Percentiles rank a stretch among this genome's conserved stretches.
Evolutionary conservation across 2,113 vertebrate species (phyloP).

Genomic region (Cebidichthys violaceus): DNA sequence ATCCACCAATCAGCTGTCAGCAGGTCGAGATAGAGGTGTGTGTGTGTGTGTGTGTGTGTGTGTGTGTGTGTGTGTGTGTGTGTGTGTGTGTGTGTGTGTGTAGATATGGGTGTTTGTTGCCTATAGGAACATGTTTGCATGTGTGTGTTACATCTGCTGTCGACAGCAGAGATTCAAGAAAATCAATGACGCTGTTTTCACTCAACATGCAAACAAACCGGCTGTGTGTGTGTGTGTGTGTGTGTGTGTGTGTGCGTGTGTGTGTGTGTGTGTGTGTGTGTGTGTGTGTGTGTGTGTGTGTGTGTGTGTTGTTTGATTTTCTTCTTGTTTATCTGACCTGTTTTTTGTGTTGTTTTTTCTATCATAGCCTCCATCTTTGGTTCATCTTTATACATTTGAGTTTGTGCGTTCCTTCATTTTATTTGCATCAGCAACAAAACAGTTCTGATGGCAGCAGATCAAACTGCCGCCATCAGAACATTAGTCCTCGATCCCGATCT

Average conservation of each 20-base stretch:
- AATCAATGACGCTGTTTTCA: slow-evolving; percentile 64
- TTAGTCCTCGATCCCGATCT: too few species aligned
- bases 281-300: slow-evolving; percentile 20
- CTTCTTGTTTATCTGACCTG: slow-evolving; percentile 5
- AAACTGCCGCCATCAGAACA: too few species aligned
- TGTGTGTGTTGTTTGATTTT: slow-evolving; percentile 6
- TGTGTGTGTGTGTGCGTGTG: slow-evolving; percentile 17
- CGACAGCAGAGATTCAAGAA: slow-evolving; percentile 41
- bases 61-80: slow-evolving; percentile 45
- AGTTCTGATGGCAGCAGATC: too few species aligned
- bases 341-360: neutral
- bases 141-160: slow-evolving; percentile 58
- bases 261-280: slow-evolving; percentile 11
- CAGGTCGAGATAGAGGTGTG: slow-evolving; percentile 75
- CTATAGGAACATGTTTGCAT: slow-evolving; percentile 54
- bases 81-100: slow-evolving; percentile 48
- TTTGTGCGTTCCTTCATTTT: too few species aligned
- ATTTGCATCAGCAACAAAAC: too few species aligned
- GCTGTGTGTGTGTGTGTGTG: slow-evolving; percentile 1
- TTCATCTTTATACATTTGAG: neutral
- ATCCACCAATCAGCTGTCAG: slow-evolving; percentile 99
- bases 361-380: too few species aligned
- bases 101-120: slow-evolving; percentile 70
- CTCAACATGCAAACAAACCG: slow-evolving; percentile 68
- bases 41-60: slow-evolving; percentile 42